Conservation (phyloP, 2,888 invertebrate species). For the Volucella inanis region DNA sequence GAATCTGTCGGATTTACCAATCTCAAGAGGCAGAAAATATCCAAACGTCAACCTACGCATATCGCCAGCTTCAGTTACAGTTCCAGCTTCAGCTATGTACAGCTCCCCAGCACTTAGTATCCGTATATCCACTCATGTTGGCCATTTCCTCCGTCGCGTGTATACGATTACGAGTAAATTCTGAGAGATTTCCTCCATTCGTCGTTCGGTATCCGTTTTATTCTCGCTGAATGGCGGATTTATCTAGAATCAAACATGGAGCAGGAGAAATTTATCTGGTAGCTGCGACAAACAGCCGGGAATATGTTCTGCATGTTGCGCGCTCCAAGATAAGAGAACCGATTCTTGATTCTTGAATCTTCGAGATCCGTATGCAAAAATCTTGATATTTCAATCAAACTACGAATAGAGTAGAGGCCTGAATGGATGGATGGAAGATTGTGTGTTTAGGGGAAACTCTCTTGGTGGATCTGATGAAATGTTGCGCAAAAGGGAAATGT, state of each 20-base stretch:
- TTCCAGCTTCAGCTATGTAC: neutral
- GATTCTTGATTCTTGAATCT: conserved; percentile 23
- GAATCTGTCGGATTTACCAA: conserved; percentile 62
- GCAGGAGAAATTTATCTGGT: conserved; percentile 62
- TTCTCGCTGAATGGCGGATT: conserved; percentile 34
- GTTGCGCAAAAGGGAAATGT: conserved; percentile 34
- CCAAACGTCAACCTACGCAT: conserved; percentile 69
- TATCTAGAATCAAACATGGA: conserved; percentile 65
- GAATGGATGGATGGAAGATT: neutral
- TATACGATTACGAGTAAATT: neutral
- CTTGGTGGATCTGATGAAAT: conserved; percentile 21
- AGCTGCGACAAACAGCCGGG: conserved; percentile 47
- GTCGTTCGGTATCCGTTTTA: conserved; percentile 25
- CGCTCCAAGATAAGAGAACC: conserved; percentile 40
- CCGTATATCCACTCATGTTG: neutral
- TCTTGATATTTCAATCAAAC: conserved; percentile 71
- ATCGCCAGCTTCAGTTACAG: conserved; percentile 20
- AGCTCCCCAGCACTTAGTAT: no score
- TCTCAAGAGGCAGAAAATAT: conserved; percentile 42
- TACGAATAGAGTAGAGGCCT: neutral
- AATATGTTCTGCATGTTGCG: conserved; percentile 57
- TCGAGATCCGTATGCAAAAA: conserved; percentile 66
- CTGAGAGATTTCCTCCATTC: conserved; percentile 12
- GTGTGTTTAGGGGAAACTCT: neutral
- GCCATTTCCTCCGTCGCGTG: conserved; percentile 33